A percentile compares a stretch with the other conserved stretches of the same genome.
These are phyloP conservation scores for Gnathonemus longibarbis DNA, from an alignment of 2,113 vertebrate genomes.

Conservation along the genomic window DNA sequence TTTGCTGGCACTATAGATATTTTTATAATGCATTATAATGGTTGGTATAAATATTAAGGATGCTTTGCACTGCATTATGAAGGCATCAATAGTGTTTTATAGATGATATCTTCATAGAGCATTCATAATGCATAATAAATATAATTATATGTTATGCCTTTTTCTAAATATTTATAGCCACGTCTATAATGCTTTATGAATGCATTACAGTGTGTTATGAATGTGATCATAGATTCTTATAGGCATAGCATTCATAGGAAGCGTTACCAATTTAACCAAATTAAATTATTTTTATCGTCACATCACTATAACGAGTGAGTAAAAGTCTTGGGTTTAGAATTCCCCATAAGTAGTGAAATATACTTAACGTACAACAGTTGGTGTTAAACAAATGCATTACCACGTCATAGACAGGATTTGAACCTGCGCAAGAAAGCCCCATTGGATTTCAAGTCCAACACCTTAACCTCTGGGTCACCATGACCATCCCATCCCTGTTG, in stretches of 20 bases:
- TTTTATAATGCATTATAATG: background rate
- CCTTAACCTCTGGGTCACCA: no score
- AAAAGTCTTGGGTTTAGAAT: background rate
- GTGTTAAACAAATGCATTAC: no score
- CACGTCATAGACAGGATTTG: no score
- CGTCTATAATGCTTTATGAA: background rate
- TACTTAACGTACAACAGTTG: background rate
- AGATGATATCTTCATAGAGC: background rate
- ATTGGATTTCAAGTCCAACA: no score
- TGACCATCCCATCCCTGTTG: rapidly evolving
- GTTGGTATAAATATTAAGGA: background rate
- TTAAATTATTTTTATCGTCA: background rate
- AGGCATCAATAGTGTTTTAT: background rate
- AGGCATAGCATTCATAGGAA: background rate
- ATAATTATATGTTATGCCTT: background rate
- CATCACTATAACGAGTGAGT: background rate
- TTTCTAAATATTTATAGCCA: background rate
- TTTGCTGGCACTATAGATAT: background rate
- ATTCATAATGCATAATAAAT: background rate
- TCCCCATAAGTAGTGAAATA: background rate
- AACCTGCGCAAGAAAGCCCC: no score
- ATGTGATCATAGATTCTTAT: background rate
- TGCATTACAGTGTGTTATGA: background rate
- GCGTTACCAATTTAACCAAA: background rate
- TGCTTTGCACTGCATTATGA: background rate